Base-by-base conservation (phyloP, 2,888 invertebrate species). In the Azorinus chamasolen region DNA sequence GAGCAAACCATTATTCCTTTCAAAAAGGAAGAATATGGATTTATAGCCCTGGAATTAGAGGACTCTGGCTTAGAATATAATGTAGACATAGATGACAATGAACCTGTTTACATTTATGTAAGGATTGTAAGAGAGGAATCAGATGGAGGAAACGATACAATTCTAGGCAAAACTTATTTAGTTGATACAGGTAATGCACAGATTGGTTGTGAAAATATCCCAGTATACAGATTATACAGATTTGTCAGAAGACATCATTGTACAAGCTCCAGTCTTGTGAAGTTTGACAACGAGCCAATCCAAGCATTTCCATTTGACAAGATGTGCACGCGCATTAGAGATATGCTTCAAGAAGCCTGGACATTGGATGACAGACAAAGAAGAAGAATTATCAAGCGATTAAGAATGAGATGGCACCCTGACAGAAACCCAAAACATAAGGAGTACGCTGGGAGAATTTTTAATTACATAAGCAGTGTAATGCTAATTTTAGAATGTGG, bases 361-460 rank as follows among this genome's bases (percentile, higher is more conserved):
- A 8, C 20, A 27, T 37, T 72, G 18, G 41, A 68, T 6, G 72
- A 51, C 8, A 32, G 66, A 48, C 63, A 82, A 24, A 64, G 78
- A 43, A 64, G 55, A 39, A 57, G 51, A 22, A 43, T 85, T 6
- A 76, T 82, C 4, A 64, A 63, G 24, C 62, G 85, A 14, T 46
- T 82, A 4, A 51, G 72, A 12, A 43, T 72, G 16, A 55, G 62
- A 37, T 85, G 85, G 85, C 82, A 83, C 64, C 85, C 85, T 24
- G 85, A 85, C 45, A 80, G 72, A 69, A 83, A 83, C 22, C 32
- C 22, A n/a, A 71, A 70, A 6, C 65, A 79, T 39, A 66, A 72
- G 53, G 62, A 74, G 18, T 72, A 74, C 64, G 69, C 79, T n/a
- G 53, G 45, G 12, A 48, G 71, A 59, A 53, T 82, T 32, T 85